Evolutionary conservation across 2,888 invertebrate genomes (phyloP), one percentile per base, ranked within the genome.

Genomic region (Agrilus mali): DNA sequence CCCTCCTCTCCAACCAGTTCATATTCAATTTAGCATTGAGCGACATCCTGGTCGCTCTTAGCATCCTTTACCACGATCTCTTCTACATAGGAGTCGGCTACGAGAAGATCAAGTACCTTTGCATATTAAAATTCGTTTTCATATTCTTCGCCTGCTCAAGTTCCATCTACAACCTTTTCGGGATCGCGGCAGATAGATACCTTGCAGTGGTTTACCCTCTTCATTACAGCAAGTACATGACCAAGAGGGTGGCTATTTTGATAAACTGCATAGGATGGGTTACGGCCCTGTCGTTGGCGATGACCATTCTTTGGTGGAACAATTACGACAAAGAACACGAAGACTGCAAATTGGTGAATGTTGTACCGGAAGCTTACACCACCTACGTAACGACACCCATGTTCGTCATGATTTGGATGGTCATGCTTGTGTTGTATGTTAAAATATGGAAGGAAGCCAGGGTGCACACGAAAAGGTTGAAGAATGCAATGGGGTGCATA

Each of bases 191-290:
- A 47, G 87, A 87, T 68, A 74, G 82, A 54, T 87, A 86, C 61
- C 75, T 86, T 53, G 86, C 85, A 1, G 82, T 87, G 54, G 75
- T 86, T 37, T 80, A 85, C 64, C 86, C 87, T 8, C 69, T 87
- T 51, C 81, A 82, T 65, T 86, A 87, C 66, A 75, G 77, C 60
- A 73, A 80, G 60, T 79, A 77, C 61, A 80, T 86, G 76, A 85
- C 80, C n/a, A 78, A 77, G 55, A 68, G 75, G 52, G 71, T 77
- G 42, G 81, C 82, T 22, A 58, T 75, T 43, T 58, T 73, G 40
- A 72, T 82, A 41, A 79, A 85, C 62, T 67, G 74, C 38, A 61
- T 74, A 46, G 82, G 79, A 27, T 86, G 86, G 85, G 64, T 75
- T 3, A 63, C 74, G 40, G 80, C 85, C 1, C 69, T 80, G 20